A percentile compares a stretch with the other conserved stretches of the same genome.
Conservation (phyloP, 2,797 vertebrate species). For the Helarctos malayanus region DNA sequence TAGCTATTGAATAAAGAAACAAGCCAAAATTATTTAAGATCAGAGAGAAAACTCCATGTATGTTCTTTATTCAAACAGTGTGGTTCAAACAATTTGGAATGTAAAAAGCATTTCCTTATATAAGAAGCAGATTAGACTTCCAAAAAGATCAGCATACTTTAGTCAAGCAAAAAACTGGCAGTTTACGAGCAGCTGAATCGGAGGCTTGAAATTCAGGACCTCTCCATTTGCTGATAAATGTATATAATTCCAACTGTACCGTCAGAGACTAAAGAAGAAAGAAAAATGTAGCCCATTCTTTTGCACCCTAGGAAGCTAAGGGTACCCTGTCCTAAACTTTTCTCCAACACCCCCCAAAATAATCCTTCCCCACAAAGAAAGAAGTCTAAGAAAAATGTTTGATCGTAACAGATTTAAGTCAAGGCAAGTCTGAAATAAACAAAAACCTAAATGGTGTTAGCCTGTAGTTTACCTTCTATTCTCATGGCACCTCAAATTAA, state of each 20-base stretch:
- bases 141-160: not conserved
- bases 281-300: not conserved
- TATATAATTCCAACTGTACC: not conserved
- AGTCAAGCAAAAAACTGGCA: conserved; percentile 35
- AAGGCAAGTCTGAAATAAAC: conserved; percentile 24
- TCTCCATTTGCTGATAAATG: not conserved
- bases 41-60: conserved; percentile 31
- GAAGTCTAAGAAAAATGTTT: conserved; percentile 54
- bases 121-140: not conserved
- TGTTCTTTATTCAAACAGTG: conserved; percentile 64
- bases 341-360: not conserved
- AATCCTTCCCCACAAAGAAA: conserved; percentile 63
- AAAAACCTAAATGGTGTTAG: not conserved
- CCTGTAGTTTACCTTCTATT: not conserved
- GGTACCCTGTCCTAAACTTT: not conserved
- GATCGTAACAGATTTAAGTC: conserved; percentile 33
- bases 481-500: conserved; percentile 58
- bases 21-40: conserved; percentile 48
- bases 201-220: not conserved
- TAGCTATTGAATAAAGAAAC: conserved; percentile 35
- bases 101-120: conserved; percentile 48
- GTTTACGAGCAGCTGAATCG: conserved; percentile 39
- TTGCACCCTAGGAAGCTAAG: not conserved
- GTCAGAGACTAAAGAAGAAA: conserved; percentile 53
- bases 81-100: conserved; percentile 57